Conservation (phyloP, 2,113 vertebrate genomes). For the Melanostigma gelatinosum region DNA sequence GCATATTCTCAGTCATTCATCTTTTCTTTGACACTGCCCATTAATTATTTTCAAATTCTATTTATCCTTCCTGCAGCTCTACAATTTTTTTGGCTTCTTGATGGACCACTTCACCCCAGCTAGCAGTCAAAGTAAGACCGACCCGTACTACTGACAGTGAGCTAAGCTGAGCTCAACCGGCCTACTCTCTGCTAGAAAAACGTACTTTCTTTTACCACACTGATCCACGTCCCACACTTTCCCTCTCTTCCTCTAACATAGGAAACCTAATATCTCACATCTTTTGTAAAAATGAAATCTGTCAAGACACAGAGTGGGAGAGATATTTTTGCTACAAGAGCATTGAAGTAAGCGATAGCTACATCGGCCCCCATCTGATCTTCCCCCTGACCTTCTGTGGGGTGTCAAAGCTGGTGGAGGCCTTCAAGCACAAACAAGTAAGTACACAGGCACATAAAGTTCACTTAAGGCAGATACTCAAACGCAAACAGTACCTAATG, state of each 20-base stretch:
- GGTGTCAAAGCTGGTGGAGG: slow-evolving; percentile 89
- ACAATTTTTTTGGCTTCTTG: slow-evolving; percentile 92
- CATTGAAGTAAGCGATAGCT: slow-evolving; percentile 85
- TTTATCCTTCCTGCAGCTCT: slow-evolving; percentile 82
- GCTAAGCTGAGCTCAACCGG: slow-evolving; percentile 6
- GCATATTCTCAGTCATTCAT: neutral
- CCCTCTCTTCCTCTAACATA: slow-evolving; percentile 56
- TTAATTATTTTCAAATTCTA: neutral
- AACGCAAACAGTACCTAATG: neutral
- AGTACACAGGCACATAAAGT: slow-evolving; percentile 45
- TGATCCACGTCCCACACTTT: slow-evolving; percentile 8
- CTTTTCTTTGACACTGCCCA: neutral
- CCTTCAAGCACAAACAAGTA: slow-evolving; percentile 93
- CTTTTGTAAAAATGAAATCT: slow-evolving; percentile 82
- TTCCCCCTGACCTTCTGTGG: slow-evolving; percentile 90
- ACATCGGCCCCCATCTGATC: slow-evolving; percentile 86
- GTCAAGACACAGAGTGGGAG: slow-evolving; percentile 83
- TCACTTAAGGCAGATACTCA: neutral
- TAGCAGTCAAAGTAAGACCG: slow-evolving; percentile 88
- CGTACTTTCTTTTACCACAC: neutral
- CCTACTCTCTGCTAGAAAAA: neutral
- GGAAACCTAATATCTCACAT: slow-evolving; percentile 90
- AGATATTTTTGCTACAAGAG: slow-evolving; percentile 84
- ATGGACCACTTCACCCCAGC: slow-evolving; percentile 90
- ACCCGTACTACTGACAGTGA: neutral